These are phyloP conservation scores for Holocentrus rufus DNA, from an alignment of 2,797 vertebrate genomes.

Conservation along the genomic window DNA sequence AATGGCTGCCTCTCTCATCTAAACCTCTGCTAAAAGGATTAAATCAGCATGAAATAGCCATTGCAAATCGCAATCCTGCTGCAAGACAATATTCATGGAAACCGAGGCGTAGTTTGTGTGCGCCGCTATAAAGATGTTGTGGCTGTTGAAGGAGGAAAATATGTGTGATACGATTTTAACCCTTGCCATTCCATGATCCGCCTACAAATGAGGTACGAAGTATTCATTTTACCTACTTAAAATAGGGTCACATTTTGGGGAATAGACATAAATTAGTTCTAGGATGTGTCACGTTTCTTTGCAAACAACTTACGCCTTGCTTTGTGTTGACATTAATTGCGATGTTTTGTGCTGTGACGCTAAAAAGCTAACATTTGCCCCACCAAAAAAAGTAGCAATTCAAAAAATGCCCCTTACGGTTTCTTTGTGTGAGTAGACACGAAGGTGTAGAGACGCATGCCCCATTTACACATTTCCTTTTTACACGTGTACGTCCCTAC, in stretches of 20 bases:
- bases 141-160: slow-evolving; percentile 74
- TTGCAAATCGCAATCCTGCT: slow-evolving; percentile 25
- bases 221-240: slow-evolving; percentile 36
- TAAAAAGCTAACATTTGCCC: slow-evolving; percentile 40
- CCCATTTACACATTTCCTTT: neutral
- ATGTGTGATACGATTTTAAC: slow-evolving; percentile 78
- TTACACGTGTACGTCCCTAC: neutral
- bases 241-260: neutral
- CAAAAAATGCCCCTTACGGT: slow-evolving; percentile 5
- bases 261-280: neutral
- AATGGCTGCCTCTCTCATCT: slow-evolving; percentile 85
- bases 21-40: slow-evolving; percentile 70
- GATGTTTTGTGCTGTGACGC: slow-evolving; percentile 29
- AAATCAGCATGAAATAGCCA: slow-evolving; percentile 53
- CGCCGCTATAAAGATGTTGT: slow-evolving; percentile 65
- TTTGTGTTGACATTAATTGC: slow-evolving; percentile 24
- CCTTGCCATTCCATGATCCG: slow-evolving; percentile 72
- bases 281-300: neutral
- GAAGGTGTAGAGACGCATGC: neutral
- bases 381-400: slow-evolving; percentile 44
- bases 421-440: slow-evolving; percentile 8
- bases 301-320: neutral
- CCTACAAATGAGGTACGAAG: slow-evolving; percentile 81
- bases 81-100: slow-evolving; percentile 11
- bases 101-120: slow-evolving; percentile 34